These are phyloP conservation scores for Petroica traversi DNA, from an alignment of 2,113 vertebrate species.

Conservation along the genomic window DNA sequence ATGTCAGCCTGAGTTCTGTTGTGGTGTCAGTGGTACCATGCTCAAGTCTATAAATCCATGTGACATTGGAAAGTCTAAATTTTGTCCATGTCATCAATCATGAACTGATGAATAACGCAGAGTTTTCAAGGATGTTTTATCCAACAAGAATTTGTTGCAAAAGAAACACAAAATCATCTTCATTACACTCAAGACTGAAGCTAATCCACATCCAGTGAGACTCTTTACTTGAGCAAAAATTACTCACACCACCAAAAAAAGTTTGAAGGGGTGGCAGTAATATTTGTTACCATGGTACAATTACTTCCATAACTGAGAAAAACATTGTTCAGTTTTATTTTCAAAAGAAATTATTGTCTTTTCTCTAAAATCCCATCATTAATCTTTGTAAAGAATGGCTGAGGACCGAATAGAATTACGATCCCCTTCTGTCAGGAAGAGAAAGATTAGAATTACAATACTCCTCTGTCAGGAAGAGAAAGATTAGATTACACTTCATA, in stretches of 20 bases:
- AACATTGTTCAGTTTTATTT: neutral
- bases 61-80: neutral
- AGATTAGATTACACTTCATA: constrained; percentile 39
- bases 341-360: neutral
- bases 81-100: neutral
- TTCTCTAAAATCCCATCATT: neutral
- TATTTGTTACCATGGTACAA: neutral
- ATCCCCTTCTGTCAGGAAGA: neutral
- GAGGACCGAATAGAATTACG: neutral
- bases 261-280: neutral
- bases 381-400: constrained; percentile 22
- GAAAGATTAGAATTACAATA: constrained; percentile 33
- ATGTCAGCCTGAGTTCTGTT: neutral
- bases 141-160: neutral
- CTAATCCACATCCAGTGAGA: neutral
- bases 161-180: neutral
- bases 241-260: neutral
- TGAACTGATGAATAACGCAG: neutral
- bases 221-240: neutral
- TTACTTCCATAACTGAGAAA: neutral
- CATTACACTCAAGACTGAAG: neutral
- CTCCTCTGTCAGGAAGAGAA: constrained; percentile 28
- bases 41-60: neutral
- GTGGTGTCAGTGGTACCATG: accelerated
- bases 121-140: neutral